Base-by-base conservation (phyloP, 1,140 invertebrate genomes). In the Metaphire vulgaris region DNA sequence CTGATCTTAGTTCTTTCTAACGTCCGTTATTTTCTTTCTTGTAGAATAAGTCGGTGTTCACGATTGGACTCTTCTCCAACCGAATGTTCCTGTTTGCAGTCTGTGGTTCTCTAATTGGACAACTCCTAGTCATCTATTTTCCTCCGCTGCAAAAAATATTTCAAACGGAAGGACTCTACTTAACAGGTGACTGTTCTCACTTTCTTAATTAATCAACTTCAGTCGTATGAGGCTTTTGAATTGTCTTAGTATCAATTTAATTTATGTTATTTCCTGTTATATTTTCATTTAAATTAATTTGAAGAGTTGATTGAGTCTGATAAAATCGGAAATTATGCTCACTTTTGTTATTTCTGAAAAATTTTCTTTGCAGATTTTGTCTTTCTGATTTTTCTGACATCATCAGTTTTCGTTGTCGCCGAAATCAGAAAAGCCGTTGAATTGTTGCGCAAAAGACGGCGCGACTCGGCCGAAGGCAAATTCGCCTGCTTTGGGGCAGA, bases 111-210 rank as follows among this genome's bases (percentile, higher is more conserved):
- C 89, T 99, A 21, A 88, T 98, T 74, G 97, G 97, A 28, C 97
- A 99, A 88, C 89, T 99, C 87, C 83, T 97, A 71, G 97, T 99
- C 74, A 95, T 99, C 70, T 99, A 98, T 87, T 95, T 96, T 85
- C 93, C 95, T 75, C 96, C 96, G 12, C 87, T 99, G 34, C 97
- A 99, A 87, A 90, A 90, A 82, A 91, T 99, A 69, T 99, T 99
- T 88, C 96, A 98, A 88, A 99, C 98, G 1, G 97, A 99, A 89
- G 93, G 96, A 2, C 88, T 99, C 0, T 92, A 81, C 81, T 76
- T 82, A 16, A 77, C 80, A 83, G 84, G 84, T 86, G 76, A n/a
- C n/a, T n/a, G n/a, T n/a, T n/a, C n/a, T n/a, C n/a, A n/a, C n/a
- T n/a, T n/a, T n/a, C n/a, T n/a, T 77, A n/a, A n/a, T n/a, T n/a